Evolutionary conservation across 2,888 invertebrate genomes (phyloP), one percentile per base, ranked within the genome.

Genomic region (Pharmacophagus antenor): DNA sequence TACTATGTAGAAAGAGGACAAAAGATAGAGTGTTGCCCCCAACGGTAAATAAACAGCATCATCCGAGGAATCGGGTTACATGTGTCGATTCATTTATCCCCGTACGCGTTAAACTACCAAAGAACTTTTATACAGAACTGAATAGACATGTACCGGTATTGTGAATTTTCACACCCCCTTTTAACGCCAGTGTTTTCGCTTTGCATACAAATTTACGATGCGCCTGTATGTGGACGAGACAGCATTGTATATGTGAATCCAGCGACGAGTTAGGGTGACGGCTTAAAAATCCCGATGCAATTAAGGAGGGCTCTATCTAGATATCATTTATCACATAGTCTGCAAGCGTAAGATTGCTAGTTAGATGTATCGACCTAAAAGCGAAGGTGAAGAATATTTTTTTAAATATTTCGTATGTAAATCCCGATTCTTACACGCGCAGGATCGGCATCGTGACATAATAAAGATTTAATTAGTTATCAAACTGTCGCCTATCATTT

Each of bases 41-140:
- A 72, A 69, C 70, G 67, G 74, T 76, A 77, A 77, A 82, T 76
- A 82, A 80, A 82, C 79, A 80, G 72, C 75, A 74, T 77, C 77
- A 84, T 77, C 73, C 69, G 64, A 63, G 73, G 82, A 75, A 76
- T 84, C 82, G 71, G 71, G 76, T 84, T 83, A 81, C 84, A 74
- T 72, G 72, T 74, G 77, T 74, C 73, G 71, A 75, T 70, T 73
- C 72, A 71, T 75, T 71, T 61, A 61, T 61, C 56, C 56, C 56
- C 47, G 52, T 61, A 61, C 56, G 27, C 58, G 61, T 61, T 67
- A 68, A 57, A 52, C 56, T 49, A 44, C 51, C 54, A 61, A 54
- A 54, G 53, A 61, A 61, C 57, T 56, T 61, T 53, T 61, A 49
- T 57, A 53, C n/a, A 44, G 52, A 61, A 49, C 27, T 61, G 61